Conservation (phyloP, 2,888 invertebrate species). For the Drosophila buzzatii region DNA sequence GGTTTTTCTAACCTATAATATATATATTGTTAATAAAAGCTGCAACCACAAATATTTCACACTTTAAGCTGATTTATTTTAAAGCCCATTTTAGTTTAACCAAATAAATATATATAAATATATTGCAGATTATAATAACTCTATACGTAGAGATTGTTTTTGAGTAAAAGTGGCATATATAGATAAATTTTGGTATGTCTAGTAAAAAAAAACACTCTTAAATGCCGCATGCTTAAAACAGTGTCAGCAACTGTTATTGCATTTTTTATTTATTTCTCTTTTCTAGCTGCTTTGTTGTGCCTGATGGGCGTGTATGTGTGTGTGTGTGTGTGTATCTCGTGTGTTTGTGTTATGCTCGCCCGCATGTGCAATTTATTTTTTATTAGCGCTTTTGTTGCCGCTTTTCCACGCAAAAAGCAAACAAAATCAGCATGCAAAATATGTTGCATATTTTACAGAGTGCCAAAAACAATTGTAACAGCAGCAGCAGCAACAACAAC, state of each 20-base stretch:
- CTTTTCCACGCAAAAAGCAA: conserved; percentile 47
- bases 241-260: conserved; percentile 46
- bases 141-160: not conserved
- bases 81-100: not conserved
- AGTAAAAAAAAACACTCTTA: not conserved
- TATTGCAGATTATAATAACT: conserved; percentile 2
- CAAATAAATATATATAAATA: not conserved
- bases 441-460: conserved; percentile 75
- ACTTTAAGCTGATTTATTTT: not conserved
- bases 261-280: conserved; percentile 26
- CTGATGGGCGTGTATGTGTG: conserved; percentile 6
- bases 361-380: conserved; percentile 76
- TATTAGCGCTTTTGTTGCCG: conserved; percentile 70
- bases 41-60: not conserved
- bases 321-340: conserved; percentile 5
- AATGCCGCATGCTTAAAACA: conserved; percentile 22
- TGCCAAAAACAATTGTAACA: conserved; percentile 52
- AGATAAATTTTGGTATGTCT: conserved; percentile 1
- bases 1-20: not conserved
- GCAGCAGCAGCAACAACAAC: conserved; percentile 30
- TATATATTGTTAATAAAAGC: not conserved
- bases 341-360: conserved; percentile 26
- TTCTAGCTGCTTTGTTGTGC: conserved; percentile 7
- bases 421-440: conserved; percentile 74
- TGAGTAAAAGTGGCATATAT: conserved; percentile 2